phyloP scores from a whole-genome alignment of 2,113 vertebrate species.

The Hymenochirus boettgeri region DNA sequence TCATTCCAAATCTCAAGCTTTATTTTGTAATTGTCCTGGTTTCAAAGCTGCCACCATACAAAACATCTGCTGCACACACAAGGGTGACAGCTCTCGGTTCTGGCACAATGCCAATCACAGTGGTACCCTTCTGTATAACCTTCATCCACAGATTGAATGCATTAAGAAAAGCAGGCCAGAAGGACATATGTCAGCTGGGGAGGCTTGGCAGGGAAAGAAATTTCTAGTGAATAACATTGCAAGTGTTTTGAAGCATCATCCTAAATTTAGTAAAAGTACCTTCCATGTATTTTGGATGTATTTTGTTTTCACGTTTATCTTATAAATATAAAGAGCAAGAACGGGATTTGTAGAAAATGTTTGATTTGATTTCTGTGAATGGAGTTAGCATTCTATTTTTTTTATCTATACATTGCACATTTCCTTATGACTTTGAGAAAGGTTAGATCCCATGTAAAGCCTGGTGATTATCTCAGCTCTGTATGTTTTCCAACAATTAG shows the following conservation, averaged over 20 bases:
- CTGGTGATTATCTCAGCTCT: background rate
- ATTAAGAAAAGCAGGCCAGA: slow-evolving; percentile 6
- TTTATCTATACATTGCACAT: background rate
- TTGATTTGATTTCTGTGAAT: too few species aligned
- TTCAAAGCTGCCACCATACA: slow-evolving; percentile 15
- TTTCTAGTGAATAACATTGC: slow-evolving; percentile 5
- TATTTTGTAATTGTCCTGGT: background rate
- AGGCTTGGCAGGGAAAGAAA: background rate
- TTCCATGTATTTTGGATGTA: too few species aligned
- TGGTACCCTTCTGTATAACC: slow-evolving; percentile 33
- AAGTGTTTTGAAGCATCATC: background rate
- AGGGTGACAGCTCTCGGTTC: slow-evolving; percentile 21
- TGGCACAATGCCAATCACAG: slow-evolving; percentile 23
- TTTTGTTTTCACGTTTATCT: too few species aligned
- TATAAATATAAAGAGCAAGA: background rate
- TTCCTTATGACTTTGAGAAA: background rate
- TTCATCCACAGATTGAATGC: slow-evolving; percentile 17
- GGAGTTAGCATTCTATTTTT: too few species aligned
- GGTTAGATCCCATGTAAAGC: background rate
- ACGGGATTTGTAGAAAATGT: background rate
- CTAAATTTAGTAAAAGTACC: too few species aligned
- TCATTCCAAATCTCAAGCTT: background rate
- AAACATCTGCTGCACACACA: slow-evolving; percentile 29
- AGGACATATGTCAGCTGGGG: slow-evolving; percentile 26
- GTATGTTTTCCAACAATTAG: background rate